Evolutionary conservation across 2,888 invertebrate genomes (phyloP).

Genomic region (Neuroscelio doddi): DNA sequence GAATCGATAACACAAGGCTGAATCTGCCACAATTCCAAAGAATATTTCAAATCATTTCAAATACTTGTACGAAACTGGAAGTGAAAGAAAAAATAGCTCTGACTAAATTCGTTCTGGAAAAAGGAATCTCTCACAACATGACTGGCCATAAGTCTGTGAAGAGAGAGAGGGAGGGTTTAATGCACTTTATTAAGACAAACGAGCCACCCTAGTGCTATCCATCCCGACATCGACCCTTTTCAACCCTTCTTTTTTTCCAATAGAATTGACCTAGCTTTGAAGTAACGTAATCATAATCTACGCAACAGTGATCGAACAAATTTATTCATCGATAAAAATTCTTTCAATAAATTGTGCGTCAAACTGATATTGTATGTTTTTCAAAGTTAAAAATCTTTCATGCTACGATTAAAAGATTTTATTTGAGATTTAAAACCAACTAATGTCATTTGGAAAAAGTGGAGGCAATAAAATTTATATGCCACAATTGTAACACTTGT

Average conservation of each 20-base stretch:
- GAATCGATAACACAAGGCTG: no score
- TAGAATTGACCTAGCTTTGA: slow-evolving; percentile 15
- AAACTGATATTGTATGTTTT: background rate
- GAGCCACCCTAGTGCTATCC: slow-evolving; percentile 10
- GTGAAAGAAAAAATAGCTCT: slow-evolving; percentile 25
- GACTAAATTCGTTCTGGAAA: slow-evolving; percentile 8
- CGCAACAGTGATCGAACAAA: slow-evolving; percentile 17
- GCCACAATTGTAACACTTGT: no score
- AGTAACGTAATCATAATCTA: slow-evolving; percentile 18
- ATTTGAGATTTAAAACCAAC: no score
- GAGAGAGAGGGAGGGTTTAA: slow-evolving; percentile 14
- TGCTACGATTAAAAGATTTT: no score
- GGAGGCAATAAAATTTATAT: no score
- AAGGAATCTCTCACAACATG: slow-evolving; percentile 18
- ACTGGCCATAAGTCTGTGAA: slow-evolving; percentile 21
- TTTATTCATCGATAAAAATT: background rate
- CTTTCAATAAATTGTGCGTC: background rate
- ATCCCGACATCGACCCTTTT: slow-evolving; percentile 6
- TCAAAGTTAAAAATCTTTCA: no score
- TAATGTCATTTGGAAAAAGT: no score
- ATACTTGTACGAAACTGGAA: background rate
- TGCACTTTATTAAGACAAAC: slow-evolving; percentile 42
- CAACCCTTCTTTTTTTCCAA: slow-evolving; percentile 21
- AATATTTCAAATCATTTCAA: background rate
- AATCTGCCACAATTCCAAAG: background rate